Evolutionary conservation across 2,888 invertebrate genomes (phyloP), one percentile per base, ranked within the genome.

Genomic region (Apoda limacodes): DNA sequence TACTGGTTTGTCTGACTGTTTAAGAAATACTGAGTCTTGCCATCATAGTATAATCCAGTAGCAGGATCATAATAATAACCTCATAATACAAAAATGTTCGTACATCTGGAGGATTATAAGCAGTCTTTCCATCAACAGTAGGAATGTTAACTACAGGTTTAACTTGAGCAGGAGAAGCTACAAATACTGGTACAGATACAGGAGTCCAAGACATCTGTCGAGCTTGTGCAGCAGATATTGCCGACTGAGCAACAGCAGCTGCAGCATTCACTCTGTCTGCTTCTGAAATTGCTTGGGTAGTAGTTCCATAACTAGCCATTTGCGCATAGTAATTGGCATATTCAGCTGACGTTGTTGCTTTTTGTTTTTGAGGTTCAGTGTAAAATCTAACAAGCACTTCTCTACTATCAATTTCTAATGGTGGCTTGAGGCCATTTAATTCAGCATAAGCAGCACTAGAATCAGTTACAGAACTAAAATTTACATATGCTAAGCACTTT

Each of bases 41-140:
- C 89, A 80, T 99, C 99, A 63, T 98, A 99, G 68, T 98, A 99
- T 9, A 98, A 83, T 0, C 94, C 93, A 1, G 98, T 97, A 2
- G 84, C 80, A 0, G 94, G 88, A 66, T 99, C 98, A 61, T 95
- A 98, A 59, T 98, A 98, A 61, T 95, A 98, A 0, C 98, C 98
- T 94, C 93, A 63, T 99, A 99, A 56, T 93, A 97, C 55, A 93
- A 90, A 62, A 96, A 99, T 20, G 90, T 89, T 28, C 91, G 88
- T 6, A 93, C 89, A 82, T 98, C 97, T 3, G 98, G 98, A 9
- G 89, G 81, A 22, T 86, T 72, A 53, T 88, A 89, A 37, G 83
- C 76, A 46, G 88, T 88, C 36, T 85, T 87, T 38, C 88, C 88
- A 43, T 83, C 86, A 7, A 86, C 86, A 9, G 70, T 83, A 6